Base-by-base conservation (phyloP, 2,888 invertebrate species). In the Strigamia maritima region DNA sequence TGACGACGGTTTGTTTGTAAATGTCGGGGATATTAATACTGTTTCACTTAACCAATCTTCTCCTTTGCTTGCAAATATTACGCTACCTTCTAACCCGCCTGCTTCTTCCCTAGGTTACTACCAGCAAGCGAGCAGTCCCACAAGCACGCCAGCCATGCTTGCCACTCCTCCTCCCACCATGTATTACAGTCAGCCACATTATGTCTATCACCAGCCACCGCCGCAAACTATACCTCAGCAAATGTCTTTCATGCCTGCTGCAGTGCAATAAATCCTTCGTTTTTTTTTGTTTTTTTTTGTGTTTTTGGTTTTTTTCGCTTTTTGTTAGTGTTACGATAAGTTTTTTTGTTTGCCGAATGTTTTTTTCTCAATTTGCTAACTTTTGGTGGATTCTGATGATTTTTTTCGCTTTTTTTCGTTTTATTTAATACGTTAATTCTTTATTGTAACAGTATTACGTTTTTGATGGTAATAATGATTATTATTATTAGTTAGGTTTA, bases 101-200 rank as follows among this genome's bases (percentile, higher is more conserved):
- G 28, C 77, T 77, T 77, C 77, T 54, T 54, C 77, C 26, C 8
- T 54, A 77, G 77, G 77, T 26, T 77, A 54, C 28, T 77, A 77
- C 54, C 54, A 44, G 16, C 26, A 14, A n/a, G 19, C 77, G 19
- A 28, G 77, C 26, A 77, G 77, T 54, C 54, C 77, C 60, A 35
- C 44, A 19, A 79, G 44, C 31, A 8, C 79, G 19, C 79, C 74
- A 40, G 75, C 79, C 22, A 40, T 79, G 22, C 44, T 75, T 28
- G 75, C 79, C 8, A 75, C 44, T 12, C 35, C 74, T n/a, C 54
- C 54, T 54, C 75, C 79, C 16, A 14, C 79, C 4, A 22, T 75
- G n/a, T 79, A 79, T 49, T 79, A 75, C 44, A 79, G 79, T 49
- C 75, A 38, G 24, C 26, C 74, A 7, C 79, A 74, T 14, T 79